Conservation (phyloP, 2,113 vertebrate species). For the Pedionomus torquatus region DNA sequence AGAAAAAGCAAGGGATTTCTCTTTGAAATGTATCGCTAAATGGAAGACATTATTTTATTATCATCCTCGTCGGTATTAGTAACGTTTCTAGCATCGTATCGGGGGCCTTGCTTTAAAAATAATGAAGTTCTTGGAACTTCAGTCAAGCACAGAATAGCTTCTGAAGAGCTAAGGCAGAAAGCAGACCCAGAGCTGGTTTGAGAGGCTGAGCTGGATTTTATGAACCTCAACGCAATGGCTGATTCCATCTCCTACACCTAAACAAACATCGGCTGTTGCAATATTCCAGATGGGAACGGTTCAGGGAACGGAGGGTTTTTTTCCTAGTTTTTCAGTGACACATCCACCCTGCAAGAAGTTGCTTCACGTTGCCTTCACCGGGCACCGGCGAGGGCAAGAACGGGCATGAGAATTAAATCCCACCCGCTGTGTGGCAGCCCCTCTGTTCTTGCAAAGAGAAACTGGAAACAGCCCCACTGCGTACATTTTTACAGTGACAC, state of each 20-base stretch:
- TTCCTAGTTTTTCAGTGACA: not conserved
- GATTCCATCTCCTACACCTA: not conserved
- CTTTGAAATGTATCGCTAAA: not conserved
- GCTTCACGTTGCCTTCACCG: not conserved
- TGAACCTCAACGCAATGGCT: not conserved
- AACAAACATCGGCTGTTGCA: not conserved
- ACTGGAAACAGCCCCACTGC: not conserved
- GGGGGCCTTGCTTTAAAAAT: not conserved
- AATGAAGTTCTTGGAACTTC: not conserved
- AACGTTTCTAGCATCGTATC: not conserved
- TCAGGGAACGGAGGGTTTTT: not conserved
- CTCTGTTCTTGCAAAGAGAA: not conserved
- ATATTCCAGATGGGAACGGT: not conserved
- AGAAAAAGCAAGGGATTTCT: not conserved
- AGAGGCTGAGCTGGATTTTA: not conserved
- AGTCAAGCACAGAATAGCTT: not conserved
- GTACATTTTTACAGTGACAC: not conserved
- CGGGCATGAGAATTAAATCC: not conserved
- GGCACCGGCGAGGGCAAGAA: not conserved
- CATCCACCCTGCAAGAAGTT: not conserved
- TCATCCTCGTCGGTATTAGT: not conserved
- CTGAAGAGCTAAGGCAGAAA: not conserved
- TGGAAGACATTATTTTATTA: not conserved
- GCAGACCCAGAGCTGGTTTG: not conserved
- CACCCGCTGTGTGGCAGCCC: fast-evolving